Evolutionary conservation across 2,797 vertebrate species (phyloP), one percentile per base, ranked within the genome.

Genomic region (Vespertilio murinus): DNA sequence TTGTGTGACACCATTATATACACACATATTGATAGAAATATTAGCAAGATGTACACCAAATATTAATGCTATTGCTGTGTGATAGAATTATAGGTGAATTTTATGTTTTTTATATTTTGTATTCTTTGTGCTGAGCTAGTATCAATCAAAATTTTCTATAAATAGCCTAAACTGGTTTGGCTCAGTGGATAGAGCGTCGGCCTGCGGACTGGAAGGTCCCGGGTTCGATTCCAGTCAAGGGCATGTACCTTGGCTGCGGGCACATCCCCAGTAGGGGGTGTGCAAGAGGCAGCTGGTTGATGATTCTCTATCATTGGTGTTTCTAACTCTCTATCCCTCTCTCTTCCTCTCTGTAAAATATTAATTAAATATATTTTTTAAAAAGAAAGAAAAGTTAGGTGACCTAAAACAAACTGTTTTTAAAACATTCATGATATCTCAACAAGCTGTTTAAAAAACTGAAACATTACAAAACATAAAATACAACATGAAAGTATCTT

Each of bases 381-480:
- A n/a, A n/a, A n/a, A n/a, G n/a, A n/a, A n/a, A n/a, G n/a, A n/a
- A 88, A 85, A 92, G 61, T 49, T 74, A 90, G 70, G 22, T 79
- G 69, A 84, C 35, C 33, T 64, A 71, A 71, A 80, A 54, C 35
- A 33, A 54, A 79, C 11, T 47, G 22, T 88, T 87, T 88, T 84
- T 3, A 67, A 88, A 93, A 78, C 65, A 82, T 22, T 59, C 40
- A 70, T 59, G 59, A 28, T 78, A 80, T 71, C 40, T 61, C 42
- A 70, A 61, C 9, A 47, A 54, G 30, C 40, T 33, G 30, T 77
- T 88, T 88, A 2, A 69, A 70, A 88, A 74, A 47, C 12, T 67
- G 25, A 80, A 95, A 91, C 45, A 88, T 71, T 81, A 65, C 1
- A 59, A 85, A 93, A 84, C 54, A 80, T 45, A 69, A 79, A 84